phyloP scores from a whole-genome alignment of 2,113 vertebrate genomes.

The Phrynosoma platyrhinos region DNA sequence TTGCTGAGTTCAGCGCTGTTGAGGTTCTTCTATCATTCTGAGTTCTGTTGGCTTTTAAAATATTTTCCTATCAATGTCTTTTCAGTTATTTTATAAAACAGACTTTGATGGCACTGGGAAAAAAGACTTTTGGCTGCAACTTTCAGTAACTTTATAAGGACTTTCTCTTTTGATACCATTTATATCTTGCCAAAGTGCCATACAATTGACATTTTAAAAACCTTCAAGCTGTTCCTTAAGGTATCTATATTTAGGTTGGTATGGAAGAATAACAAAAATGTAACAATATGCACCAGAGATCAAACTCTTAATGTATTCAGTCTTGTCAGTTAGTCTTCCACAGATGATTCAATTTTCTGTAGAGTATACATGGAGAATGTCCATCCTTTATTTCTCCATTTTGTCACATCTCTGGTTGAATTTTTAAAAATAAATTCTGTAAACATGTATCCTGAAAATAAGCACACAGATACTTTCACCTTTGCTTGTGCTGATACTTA shows the following conservation, averaged over 20 bases:
- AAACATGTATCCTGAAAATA: neutral
- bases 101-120: neutral
- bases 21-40: neutral
- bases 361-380: neutral
- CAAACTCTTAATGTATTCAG: neutral
- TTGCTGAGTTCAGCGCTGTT: neutral
- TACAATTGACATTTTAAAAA: neutral
- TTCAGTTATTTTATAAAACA: constrained; percentile 13
- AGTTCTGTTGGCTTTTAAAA: neutral
- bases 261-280: neutral
- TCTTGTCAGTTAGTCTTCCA: neutral
- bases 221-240: neutral
- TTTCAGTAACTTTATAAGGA: neutral
- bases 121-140: constrained; percentile 2
- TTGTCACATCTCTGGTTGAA: neutral
- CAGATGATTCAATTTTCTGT: neutral
- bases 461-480: neutral
- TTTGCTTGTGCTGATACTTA: neutral
- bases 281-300: neutral
- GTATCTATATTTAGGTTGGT: neutral
- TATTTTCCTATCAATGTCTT: neutral
- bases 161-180: neutral
- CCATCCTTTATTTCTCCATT: neutral
- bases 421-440: neutral
- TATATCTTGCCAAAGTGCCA: neutral